A percentile compares a stretch with the other conserved stretches of the same genome.
These are phyloP conservation scores for Heterocephalus glaber DNA, from an alignment of 2,113 vertebrate species.

Conservation along the genomic window DNA sequence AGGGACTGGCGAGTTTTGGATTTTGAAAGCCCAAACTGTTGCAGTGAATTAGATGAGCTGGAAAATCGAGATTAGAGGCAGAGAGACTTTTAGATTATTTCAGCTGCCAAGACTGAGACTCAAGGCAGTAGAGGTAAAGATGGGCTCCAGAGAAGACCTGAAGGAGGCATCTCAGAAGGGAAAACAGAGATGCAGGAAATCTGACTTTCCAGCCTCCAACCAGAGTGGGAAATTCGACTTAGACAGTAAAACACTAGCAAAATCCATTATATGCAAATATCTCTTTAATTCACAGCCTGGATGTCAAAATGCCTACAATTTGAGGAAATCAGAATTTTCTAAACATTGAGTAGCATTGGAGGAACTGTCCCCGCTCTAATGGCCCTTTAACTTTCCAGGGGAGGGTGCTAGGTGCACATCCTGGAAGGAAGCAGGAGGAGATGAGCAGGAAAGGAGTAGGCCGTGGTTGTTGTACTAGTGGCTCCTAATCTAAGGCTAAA, in stretches of 20 bases:
- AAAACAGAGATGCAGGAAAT: background rate
- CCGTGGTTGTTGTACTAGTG: background rate
- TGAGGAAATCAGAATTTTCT: background rate
- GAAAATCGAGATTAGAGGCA: too few species aligned
- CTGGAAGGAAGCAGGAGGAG: constrained; percentile 5
- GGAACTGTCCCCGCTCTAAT: rapidly evolving
- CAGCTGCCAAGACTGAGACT: background rate
- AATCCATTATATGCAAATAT: background rate
- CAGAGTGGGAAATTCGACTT: background rate
- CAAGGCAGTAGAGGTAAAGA: background rate
- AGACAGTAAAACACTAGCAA: background rate
- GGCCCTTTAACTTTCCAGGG: background rate
- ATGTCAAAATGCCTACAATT: background rate
- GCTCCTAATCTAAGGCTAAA: background rate
- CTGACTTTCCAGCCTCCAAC: background rate
- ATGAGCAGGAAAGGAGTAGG: background rate
- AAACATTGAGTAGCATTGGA: background rate
- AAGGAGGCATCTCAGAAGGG: background rate
- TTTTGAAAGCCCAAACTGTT: background rate
- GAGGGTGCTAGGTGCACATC: background rate
- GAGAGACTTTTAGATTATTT: background rate
- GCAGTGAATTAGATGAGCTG: background rate
- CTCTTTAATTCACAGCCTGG: background rate
- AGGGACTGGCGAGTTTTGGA: background rate
- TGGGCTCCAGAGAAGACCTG: background rate